Evolutionary conservation across 2,888 invertebrate species (phyloP), one percentile per base, ranked within the genome.

Genomic region (Rhimphoctona megacephalus): DNA sequence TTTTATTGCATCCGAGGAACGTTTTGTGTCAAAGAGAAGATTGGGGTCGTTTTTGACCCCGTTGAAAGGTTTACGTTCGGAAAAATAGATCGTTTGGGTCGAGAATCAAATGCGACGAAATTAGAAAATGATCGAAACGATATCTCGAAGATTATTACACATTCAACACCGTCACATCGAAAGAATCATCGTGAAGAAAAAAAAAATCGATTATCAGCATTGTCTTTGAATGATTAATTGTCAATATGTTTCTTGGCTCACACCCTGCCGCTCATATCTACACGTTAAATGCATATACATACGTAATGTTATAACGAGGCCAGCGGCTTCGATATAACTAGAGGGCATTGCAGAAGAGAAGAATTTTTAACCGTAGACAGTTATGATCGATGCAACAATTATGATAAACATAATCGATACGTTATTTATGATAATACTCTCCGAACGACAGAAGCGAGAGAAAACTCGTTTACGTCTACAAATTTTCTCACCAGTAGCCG

Each of bases 351-450:
- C 46, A 46, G 43, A 74, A 39, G 36, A 67, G 49, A 81, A 79
- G 74, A 81, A 81, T 82, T 82, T 74, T 14, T 4, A 61, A 72
- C 57, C 73, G 78, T 39, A 46, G 85, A 85, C 85, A 69, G 81
- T 57, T 69, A 43, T 85, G 85, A 85, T 81, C 67, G 81, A 81
- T 81, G 73, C 73, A 81, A 81, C 81, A 85, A 85, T 85, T 85
- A 85, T 83, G 85, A 83, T 85, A 83, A 85, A 83, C 79, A 83
- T 85, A 85, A 85, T 83, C 83, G 85, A 85, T 85, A 80, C 66
- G 83, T 83, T 86, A 86, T 86, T 86, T 83, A 83, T 86, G 83
- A 86, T 83, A 77, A 86, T 80, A 22, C 52, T 30, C 43, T 39
- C 22, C 17, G 57, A 54, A n/a, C 25, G 25, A 52, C 33, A 52